Base-by-base conservation (phyloP, 2,113 vertebrate genomes). In the Oophaga pumilio region DNA sequence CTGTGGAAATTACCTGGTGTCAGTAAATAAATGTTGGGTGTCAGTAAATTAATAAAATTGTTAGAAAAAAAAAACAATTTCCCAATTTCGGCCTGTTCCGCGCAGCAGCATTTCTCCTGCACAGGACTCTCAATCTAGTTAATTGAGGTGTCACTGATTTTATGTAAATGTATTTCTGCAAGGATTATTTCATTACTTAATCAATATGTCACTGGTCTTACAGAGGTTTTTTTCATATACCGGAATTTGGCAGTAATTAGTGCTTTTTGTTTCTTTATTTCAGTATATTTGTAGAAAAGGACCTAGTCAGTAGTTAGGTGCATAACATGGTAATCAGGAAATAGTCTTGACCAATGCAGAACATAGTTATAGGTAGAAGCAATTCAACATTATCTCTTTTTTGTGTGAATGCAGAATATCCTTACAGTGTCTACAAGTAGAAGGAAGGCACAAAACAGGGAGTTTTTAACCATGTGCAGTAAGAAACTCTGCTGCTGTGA, bases 111-210 rank as follows among this genome's bases (percentile, higher is more conserved):
- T 50, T 74, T 74, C 18, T 50, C 18, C 17, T 6, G 71, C 43
- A 50, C 33, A 49, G 43, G 71, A 74, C 43, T 74, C 26, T 57
- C 13, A 59, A 33, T 79, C 77, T 57, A 28, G 53, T 79, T 79
- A 79, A 79, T 79, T 59, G 56, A 57, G n/a, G 52, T 79, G 77
- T 79, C 52, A 79, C 24, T n/a, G n/a, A 79, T 28, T 79, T 79
- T 57, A 79, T 59, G 52, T 79, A 79, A 79, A 79, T 79, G 76
- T 59, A 59, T 28, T 57, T 79, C 76, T 79, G 76, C 56, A 22
- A 15, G 76, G 56, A 79, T 79, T 79, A 79, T 79, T 79, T 79
- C 4, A 68, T 82, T 68, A 49, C 43, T 82, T 24, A 64, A 82
- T 82, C 33, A 68, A 62, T 66, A 82, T 82, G 80, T 68, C 60